Evolutionary conservation across 23 tunicate genomes (phyloP).

Genomic region (Diplosoma virens): DNA sequence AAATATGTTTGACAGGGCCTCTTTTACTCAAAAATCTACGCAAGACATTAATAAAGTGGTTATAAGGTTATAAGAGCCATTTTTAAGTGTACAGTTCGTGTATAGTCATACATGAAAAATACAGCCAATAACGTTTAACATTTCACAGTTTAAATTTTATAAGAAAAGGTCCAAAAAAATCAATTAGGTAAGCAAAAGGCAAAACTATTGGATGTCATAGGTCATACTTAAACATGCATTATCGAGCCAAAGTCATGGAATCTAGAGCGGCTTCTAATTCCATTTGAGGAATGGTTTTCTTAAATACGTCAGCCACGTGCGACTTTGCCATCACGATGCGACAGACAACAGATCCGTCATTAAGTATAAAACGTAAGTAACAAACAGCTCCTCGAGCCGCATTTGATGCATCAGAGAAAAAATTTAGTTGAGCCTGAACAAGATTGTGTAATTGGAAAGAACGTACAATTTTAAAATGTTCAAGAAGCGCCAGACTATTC

Average conservation of each 20-base stretch:
- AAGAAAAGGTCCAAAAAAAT: conserved; percentile 4
- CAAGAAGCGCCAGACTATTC: neutral
- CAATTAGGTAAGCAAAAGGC: neutral
- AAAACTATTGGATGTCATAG: neutral
- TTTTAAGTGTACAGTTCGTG: no score
- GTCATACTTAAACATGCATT: no score
- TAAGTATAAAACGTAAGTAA: neutral
- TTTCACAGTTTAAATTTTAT: neutral
- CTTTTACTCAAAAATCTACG: no score
- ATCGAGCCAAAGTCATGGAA: neutral
- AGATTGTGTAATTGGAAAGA: neutral
- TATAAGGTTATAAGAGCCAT: no score
- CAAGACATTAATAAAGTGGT: no score
- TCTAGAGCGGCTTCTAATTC: no score
- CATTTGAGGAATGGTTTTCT: no score
- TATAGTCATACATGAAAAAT: no score
- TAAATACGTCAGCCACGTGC: neutral
- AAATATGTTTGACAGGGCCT: no score
- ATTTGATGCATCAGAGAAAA: conserved; percentile 19
- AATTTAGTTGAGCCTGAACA: neutral
- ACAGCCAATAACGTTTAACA: neutral
- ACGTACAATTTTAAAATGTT: neutral
- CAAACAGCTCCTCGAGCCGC: conserved; percentile 24
- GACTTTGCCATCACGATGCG: conserved; percentile 29
- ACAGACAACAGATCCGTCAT: neutral